Base-by-base conservation (phyloP, 2,888 invertebrate species). In the Oxyteleia sp. region DNA sequence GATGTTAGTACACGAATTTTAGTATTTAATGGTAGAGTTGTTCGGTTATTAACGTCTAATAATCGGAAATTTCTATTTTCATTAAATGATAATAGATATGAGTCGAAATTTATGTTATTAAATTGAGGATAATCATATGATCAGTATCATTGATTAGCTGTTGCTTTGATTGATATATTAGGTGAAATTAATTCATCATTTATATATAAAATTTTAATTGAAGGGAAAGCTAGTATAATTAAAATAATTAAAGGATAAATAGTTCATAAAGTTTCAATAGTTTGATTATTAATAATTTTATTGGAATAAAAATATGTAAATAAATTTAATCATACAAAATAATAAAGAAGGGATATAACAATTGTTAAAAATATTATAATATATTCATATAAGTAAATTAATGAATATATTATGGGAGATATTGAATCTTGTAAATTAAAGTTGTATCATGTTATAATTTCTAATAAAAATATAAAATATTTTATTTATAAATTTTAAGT, bases 401-500 rank as follows among this genome's bases (percentile, higher is more conserved):
- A 93, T 94, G 95, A 95, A 95, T 95, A 95, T 95, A 96, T 96
- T 93, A 95, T 91, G 41, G 95, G 95, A 0, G 95, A 95, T 51
- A 94, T 93, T 87, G 95, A 93, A 94, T 96, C 95, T 95, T 95
- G 95, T 83, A 95, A 91, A 79, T 10, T 79, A 69, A 84, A 15
- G 32, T 71, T 74, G 45, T 47, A 64, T 80, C 78, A 84, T 13
- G 57, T 4, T 47, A 29, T 68, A 8, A 95, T 92, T 94, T 95
- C 94, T 95, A 95, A 95, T 94, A 94, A 86, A 95, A 95, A 94
- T 94, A 91, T 93, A 45, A 51, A 57, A 57, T 61, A 94, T 94
- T 95, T 95, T 95, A 95, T 95, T 93, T 94, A 95, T 95, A 95
- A 93, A 94, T 94, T 94, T 95, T 95, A 95, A 95, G 94, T 95